phyloP scores from a whole-genome alignment of 2,797 vertebrate genomes.

The Channallabes apus region DNA sequence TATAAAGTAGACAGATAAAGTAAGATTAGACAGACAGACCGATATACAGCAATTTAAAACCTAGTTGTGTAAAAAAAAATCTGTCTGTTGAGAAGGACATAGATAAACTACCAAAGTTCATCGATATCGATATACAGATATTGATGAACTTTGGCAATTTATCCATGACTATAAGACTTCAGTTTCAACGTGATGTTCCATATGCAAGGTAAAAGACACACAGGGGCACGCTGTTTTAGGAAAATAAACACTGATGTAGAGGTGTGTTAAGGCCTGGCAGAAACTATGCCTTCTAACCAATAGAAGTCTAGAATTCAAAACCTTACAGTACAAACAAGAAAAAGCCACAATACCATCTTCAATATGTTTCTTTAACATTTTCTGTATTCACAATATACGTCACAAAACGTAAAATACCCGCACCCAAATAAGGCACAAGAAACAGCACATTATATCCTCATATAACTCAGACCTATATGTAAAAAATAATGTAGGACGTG shows the following conservation, averaged over 20 bases:
- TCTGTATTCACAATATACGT: not conserved
- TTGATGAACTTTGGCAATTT: not conserved
- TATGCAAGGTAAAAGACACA: not conserved
- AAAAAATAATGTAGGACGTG: not conserved
- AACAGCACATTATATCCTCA: not conserved
- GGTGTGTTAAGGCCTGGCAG: not conserved
- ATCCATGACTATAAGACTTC: not conserved
- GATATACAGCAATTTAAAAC: no score
- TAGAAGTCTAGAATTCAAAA: not conserved
- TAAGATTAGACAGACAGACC: no score
- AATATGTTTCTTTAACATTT: not conserved
- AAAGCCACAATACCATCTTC: not conserved
- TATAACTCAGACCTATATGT: not conserved
- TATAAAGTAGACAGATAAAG: not conserved
- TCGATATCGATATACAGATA: not conserved
- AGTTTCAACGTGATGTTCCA: not conserved
- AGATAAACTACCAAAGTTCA: not conserved
- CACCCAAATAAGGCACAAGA: not conserved
- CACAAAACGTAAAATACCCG: not conserved
- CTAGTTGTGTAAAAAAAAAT: not conserved
- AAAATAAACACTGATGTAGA: not conserved
- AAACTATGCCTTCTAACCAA: not conserved
- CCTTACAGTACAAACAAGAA: not conserved
- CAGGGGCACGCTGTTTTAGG: not conserved
- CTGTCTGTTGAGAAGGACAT: not conserved